Conservation (phyloP, 2,113 vertebrate species). For the Hiodon tergisus region DNA sequence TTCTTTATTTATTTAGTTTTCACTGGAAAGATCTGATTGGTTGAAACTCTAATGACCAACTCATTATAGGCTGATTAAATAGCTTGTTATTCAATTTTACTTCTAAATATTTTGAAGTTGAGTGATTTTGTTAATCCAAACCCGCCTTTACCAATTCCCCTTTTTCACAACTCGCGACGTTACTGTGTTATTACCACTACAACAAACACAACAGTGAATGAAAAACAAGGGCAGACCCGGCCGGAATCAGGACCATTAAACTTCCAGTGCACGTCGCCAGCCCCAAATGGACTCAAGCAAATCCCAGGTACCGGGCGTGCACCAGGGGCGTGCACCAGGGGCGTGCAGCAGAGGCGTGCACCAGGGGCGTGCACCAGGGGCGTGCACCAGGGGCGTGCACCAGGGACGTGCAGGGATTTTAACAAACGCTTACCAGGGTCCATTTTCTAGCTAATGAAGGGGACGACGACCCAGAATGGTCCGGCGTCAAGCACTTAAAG, state of each 20-base stretch:
- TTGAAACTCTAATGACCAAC: constrained; percentile 51
- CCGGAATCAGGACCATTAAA: constrained; percentile 99
- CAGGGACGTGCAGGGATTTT: constrained; percentile 91
- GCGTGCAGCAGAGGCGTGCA: no score
- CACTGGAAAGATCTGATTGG: neutral
- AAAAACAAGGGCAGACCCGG: constrained; percentile 93
- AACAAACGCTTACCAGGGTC: constrained; percentile 99
- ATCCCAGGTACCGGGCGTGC: no score
- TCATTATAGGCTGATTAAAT: constrained; percentile 45
- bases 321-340: constrained; percentile 95
- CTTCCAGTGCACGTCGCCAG: constrained; percentile 99
- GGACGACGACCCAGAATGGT: constrained; percentile 83
- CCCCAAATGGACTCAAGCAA: constrained; percentile 99
- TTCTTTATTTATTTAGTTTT: neutral
- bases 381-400: constrained; percentile 65
- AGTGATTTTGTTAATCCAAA: constrained; percentile 47
- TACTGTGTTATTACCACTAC: constrained; percentile 88
- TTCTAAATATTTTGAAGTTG: constrained; percentile 42
- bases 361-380: no score
- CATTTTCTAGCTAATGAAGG: constrained; percentile 99
- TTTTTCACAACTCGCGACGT: constrained; percentile 56
- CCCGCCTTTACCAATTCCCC: no score
- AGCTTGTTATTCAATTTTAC: constrained; percentile 59
- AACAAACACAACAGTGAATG: constrained; percentile 85
- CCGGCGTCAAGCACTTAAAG: constrained; percentile 82